These are phyloP conservation scores for Lycaon pictus DNA, from an alignment of 2,113 vertebrate species.

Conservation along the genomic window DNA sequence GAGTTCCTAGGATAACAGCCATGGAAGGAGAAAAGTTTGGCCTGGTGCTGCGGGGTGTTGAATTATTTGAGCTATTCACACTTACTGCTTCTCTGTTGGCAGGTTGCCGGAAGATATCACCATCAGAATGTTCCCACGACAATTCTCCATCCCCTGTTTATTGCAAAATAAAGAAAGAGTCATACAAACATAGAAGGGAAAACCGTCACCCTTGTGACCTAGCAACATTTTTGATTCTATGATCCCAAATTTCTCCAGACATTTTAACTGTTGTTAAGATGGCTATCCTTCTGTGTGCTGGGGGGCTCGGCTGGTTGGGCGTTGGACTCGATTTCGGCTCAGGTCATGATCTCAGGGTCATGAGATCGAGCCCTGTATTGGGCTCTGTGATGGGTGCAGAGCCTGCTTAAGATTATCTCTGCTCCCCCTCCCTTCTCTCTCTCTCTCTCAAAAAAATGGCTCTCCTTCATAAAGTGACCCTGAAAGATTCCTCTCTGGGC, in stretches of 20 bases:
- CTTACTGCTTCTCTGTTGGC: slow-evolving; percentile 93
- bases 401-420: background rate
- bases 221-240: slow-evolving; percentile 39
- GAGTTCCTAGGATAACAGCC: slow-evolving; percentile 15
- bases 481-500: background rate
- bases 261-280: slow-evolving; percentile 14
- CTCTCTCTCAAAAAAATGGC: background rate
- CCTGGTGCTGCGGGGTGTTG: slow-evolving; percentile 37
- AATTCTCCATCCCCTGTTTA: slow-evolving; percentile 89
- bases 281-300: background rate
- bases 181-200: slow-evolving; percentile 61
- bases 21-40: slow-evolving; percentile 51
- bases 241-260: slow-evolving; percentile 40
- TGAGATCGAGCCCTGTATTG: background rate
- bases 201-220: slow-evolving; percentile 53
- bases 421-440: background rate
- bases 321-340: background rate
- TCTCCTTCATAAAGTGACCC: slow-evolving; percentile 1
- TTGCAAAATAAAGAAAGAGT: slow-evolving; percentile 72
- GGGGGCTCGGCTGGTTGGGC: background rate
- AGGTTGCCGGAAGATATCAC: slow-evolving; percentile 89
- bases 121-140: slow-evolving; percentile 89
- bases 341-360: background rate
- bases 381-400: background rate
- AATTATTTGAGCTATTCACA: slow-evolving; percentile 74